Percentiles rank a stretch among this genome's conserved stretches.
Conservation (phyloP, 1,140 invertebrate genomes). For the Daktulosphaira vitifoliae region DNA sequence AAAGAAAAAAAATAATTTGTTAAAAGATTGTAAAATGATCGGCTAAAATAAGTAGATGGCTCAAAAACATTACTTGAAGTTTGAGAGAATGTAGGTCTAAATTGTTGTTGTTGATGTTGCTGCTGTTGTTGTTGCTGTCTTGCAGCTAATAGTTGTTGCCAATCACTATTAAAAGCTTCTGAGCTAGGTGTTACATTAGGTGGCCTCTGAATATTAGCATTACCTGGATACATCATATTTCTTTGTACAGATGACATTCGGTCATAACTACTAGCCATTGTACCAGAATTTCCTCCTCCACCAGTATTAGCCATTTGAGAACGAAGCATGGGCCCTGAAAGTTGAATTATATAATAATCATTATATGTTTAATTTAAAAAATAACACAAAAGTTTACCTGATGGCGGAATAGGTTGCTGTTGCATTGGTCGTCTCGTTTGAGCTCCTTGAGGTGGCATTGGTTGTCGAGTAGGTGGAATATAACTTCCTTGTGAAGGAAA, state of each 20-base stretch:
- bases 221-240: slow-evolving; percentile 4
- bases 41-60: too few species aligned
- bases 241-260: slow-evolving; percentile 9
- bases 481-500: slow-evolving; percentile 1
- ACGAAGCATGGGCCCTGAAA: slow-evolving; percentile 20
- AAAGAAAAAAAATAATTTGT: background rate
- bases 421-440: slow-evolving; percentile 17
- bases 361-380: too few species aligned
- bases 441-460: slow-evolving; percentile 3
- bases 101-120: slow-evolving; percentile 8
- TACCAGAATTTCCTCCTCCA: background rate
- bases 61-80: slow-evolving; percentile 30
- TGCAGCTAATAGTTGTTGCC: slow-evolving; percentile 20
- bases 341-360: too few species aligned
- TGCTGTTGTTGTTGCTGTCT: slow-evolving; percentile 25
- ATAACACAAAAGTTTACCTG: slow-evolving; percentile 1
- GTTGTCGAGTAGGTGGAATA: slow-evolving; percentile 11
- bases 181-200: slow-evolving; percentile 26
- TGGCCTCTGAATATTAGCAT: slow-evolving; percentile 6
- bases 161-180: slow-evolving; percentile 28
- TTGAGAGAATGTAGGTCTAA: slow-evolving; percentile 10
- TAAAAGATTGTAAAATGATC: too few species aligned
- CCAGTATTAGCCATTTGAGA: slow-evolving; percentile 26
- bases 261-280: slow-evolving; percentile 6
- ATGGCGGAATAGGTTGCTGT: slow-evolving; percentile 27